Conservation (phyloP, 2,888 invertebrate genomes). For the Erebia ligea region DNA sequence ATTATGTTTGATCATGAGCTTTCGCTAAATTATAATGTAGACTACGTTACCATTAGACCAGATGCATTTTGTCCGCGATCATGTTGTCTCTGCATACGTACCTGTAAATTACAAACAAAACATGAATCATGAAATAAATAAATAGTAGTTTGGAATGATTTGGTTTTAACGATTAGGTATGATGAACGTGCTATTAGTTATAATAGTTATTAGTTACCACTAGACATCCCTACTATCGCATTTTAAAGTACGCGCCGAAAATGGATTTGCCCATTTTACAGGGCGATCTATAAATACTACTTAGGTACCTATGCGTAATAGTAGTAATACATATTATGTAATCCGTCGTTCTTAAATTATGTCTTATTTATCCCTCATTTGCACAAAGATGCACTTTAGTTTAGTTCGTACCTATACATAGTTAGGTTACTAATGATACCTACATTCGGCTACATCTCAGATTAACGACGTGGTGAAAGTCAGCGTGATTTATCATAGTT, state of each 20-base stretch:
- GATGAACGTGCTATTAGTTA: too few species aligned
- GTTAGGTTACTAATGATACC: constrained; percentile 36
- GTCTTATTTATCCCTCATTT: constrained; percentile 27
- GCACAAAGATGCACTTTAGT: constrained; percentile 30
- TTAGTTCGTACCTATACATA: constrained; percentile 14
- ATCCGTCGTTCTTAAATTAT: constrained; percentile 17
- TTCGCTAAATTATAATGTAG: too few species aligned
- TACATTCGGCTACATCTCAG: constrained; percentile 42
- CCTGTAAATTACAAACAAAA: constrained; percentile 53
- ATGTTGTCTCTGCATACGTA: constrained; percentile 44
- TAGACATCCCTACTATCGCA: background rate
- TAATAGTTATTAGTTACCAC: background rate
- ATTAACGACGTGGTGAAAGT: constrained; percentile 48
- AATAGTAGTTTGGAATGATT: too few species aligned
- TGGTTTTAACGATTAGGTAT: too few species aligned
- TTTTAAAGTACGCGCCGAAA: too few species aligned
- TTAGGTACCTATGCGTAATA: too few species aligned
- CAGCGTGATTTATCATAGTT: constrained; percentile 43
- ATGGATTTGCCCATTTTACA: background rate
- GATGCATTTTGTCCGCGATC: background rate
- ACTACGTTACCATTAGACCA: background rate
- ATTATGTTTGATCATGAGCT: background rate
- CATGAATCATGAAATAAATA: constrained; percentile 33
- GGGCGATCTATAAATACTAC: background rate
- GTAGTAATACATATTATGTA: too few species aligned